Percentiles rank a stretch among this genome's conserved stretches.
Evolutionary conservation across 1,140 invertebrate species (phyloP).

Genomic region (Anastatus disparis): DNA sequence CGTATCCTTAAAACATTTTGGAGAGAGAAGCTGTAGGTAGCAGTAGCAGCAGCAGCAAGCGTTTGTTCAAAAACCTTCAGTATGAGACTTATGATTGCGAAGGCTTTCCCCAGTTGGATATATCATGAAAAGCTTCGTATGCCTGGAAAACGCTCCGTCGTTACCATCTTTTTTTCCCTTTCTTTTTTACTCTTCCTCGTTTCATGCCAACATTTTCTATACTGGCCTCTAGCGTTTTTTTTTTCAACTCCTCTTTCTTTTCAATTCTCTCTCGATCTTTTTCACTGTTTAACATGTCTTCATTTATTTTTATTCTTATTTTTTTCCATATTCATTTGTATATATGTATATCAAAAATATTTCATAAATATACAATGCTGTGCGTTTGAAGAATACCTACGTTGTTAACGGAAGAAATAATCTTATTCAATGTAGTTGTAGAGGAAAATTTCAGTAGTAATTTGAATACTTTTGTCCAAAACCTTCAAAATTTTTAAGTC

Average conservation of each 20-base stretch:
- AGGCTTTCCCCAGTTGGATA: conserved; percentile 43
- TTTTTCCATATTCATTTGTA: too few species aligned
- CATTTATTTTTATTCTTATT: too few species aligned
- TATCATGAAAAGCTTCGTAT: conserved; percentile 51
- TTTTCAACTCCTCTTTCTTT: conserved; percentile 19
- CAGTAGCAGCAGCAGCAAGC: too few species aligned
- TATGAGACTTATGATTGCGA: conserved; percentile 53
- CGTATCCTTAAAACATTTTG: conserved; percentile 50
- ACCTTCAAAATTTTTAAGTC: too few species aligned
- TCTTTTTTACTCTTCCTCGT: conserved; percentile 24
- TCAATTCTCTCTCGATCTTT: conserved; percentile 15
- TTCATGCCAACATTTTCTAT: conserved; percentile 28
- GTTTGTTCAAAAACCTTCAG: conserved; percentile 50
- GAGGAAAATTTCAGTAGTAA: too few species aligned
- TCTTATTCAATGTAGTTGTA: too few species aligned
- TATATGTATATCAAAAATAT: too few species aligned
- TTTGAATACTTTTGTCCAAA: too few species aligned
- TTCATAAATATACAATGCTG: too few species aligned
- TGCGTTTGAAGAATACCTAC: too few species aligned
- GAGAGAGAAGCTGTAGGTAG: too few species aligned
- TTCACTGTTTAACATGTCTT: conserved; percentile 26
- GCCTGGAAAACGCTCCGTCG: conserved; percentile 45
- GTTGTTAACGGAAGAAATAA: too few species aligned
- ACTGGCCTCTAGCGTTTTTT: conserved; percentile 29
- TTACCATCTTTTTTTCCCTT: conserved; percentile 33